phyloP scores from a whole-genome alignment of 2,797 vertebrate genomes.

The Nyctalus aviator region DNA sequence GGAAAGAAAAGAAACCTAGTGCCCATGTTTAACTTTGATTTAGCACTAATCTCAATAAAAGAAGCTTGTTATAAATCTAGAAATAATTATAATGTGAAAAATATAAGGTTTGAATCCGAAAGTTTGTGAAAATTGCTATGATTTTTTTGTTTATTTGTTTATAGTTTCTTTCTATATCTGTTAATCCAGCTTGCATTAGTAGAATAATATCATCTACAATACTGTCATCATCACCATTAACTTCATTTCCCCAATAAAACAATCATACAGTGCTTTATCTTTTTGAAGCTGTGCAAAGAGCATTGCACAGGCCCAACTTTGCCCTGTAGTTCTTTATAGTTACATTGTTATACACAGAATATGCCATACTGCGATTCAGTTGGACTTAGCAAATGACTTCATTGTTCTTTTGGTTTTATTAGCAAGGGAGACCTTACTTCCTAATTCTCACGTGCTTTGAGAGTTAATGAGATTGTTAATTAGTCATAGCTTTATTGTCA shows the following conservation, averaged over 20 bases:
- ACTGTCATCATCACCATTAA: not conserved
- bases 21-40: not conserved
- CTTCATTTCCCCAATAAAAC: not conserved
- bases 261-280: not conserved
- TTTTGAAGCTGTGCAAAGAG: not conserved
- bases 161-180: not conserved
- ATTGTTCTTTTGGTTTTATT: conserved; percentile 27
- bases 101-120: not conserved
- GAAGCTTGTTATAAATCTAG: not conserved
- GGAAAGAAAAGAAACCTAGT: not conserved
- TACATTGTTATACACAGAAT: not conserved
- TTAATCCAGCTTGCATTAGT: not conserved
- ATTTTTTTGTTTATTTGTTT: not conserved
- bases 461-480: conserved; percentile 40
- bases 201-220: not conserved
- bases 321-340: not conserved
- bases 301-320: not conserved
- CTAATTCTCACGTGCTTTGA: conserved; percentile 10
- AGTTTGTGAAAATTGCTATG: not conserved
- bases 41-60: not conserved
- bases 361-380: not conserved
- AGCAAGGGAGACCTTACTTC: not conserved
- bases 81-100: not conserved
- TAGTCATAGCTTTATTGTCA: not conserved
- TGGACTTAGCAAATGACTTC: conserved; percentile 29